phyloP scores from a whole-genome alignment of 2,113 vertebrate species.

The Camelus dromedarius region DNA sequence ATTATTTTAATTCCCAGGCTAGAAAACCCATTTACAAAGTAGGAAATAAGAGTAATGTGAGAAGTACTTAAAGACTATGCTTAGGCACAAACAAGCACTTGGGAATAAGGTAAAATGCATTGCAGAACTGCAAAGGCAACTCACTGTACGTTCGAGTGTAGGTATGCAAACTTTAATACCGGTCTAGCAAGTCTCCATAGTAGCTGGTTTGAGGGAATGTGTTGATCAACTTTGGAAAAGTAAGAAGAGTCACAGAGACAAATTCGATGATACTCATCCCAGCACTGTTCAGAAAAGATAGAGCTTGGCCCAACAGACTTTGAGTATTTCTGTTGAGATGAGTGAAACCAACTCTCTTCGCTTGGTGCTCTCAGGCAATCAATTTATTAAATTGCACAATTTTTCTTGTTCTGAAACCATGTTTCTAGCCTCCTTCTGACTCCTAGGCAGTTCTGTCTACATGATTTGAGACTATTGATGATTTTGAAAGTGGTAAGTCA shows the following conservation, averaged over 20 bases:
- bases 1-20: not conserved
- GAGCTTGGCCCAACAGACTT: not conserved
- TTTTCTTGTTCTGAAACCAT: not conserved
- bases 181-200: not conserved
- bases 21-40: conserved; percentile 19
- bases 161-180: not conserved
- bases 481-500: not conserved
- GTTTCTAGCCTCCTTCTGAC: not conserved
- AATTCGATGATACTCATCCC: not conserved
- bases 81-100: not conserved
- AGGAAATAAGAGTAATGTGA: not conserved
- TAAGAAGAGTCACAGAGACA: not conserved
- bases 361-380: not conserved
- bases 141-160: not conserved
- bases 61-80: not conserved
- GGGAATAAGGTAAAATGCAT: not conserved
- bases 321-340: not conserved
- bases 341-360: not conserved
- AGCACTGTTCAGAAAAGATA: not conserved
- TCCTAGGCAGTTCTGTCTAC: not conserved
- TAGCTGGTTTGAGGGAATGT: not conserved
- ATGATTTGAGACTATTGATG: not conserved
- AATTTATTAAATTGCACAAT: not conserved
- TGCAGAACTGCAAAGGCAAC: not conserved
- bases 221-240: not conserved